Evolutionary conservation across 2,888 invertebrate genomes (phyloP), one percentile per base, ranked within the genome.

Genomic region (Chaetogeoica ovagalla): DNA sequence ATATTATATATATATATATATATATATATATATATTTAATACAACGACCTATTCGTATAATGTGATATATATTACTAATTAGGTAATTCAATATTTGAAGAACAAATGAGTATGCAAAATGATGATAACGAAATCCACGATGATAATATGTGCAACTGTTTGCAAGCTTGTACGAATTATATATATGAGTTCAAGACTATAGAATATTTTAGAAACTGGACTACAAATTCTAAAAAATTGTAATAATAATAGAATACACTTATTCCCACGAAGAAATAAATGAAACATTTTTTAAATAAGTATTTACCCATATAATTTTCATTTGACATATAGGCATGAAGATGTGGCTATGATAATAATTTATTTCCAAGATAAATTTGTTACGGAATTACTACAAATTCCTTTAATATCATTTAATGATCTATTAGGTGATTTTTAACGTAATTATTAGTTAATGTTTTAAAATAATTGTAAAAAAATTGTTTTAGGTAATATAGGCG

Each of bases 401-500:
- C 81, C 82, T 0, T 65, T 82, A 52, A 81, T 82, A 21, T 65
- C 82, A 15, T 82, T 82, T 23, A 82, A 76, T 21, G 82, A 82
- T 57, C 65, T 82, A 11, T 71, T 82, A 19, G 82, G 82, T 82
- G 62, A 19, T 9, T 17, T 21, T 39, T 11, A 13, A 13, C 48
- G 13, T 48, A 13, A 13, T 13, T 1, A 9, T 43, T 9, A 43
- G 43, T 43, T 43, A 9, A 9, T 43, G 8, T 9, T 43, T 9
- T 43, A 9, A 43, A 43, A 7, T 9, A 43, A 43, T n/a, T 9
- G 43, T 43, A 9, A 23, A 48, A 21, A 17, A 30, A 52, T 39
- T 23, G 21, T 81, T 81, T 74, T 76, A 84, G 84, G 83, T 17
- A 84, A 83, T 66, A 82, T 84, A 48, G 84, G 84, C 15, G 84